Evolutionary conservation across 2,113 vertebrate species (phyloP).

Genomic region (Corydoras sp.): DNA sequence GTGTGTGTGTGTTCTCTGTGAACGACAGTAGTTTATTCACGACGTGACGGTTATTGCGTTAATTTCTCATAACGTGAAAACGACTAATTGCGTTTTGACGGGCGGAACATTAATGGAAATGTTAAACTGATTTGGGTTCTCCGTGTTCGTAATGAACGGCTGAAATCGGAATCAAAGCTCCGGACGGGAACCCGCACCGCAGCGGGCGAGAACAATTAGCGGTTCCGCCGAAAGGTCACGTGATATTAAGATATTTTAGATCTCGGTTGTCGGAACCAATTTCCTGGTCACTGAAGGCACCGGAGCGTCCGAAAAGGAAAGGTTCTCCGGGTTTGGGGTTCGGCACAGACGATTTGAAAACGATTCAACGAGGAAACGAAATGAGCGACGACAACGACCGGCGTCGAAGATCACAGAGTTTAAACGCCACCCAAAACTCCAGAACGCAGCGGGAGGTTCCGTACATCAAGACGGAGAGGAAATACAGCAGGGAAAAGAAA

Average conservation of each 20-base stretch:
- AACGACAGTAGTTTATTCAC: constrained; percentile 27
- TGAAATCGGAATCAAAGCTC: constrained; percentile 30
- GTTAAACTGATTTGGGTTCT: constrained; percentile 51
- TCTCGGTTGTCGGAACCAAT: constrained; percentile 19
- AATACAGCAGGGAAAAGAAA: too few species aligned
- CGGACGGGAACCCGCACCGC: constrained; percentile 24
- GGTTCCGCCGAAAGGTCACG: constrained; percentile 37
- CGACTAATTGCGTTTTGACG: constrained; percentile 45
- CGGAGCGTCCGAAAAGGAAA: constrained; percentile 8
- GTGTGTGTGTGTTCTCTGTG: constrained; percentile 17
- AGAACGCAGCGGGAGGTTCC: too few species aligned
- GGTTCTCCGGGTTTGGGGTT: neutral
- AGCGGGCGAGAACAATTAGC: constrained; percentile 33
- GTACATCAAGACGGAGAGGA: too few species aligned
- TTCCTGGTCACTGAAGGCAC: neutral
- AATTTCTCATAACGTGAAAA: constrained; percentile 37
- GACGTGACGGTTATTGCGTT: constrained; percentile 28
- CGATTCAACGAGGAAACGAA: too few species aligned
- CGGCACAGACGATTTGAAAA: neutral
- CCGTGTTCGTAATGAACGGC: constrained; percentile 41
- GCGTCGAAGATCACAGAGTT: too few species aligned
- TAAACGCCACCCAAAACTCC: too few species aligned
- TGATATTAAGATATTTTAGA: constrained; percentile 29
- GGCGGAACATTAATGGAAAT: constrained; percentile 44
- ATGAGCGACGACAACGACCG: too few species aligned